Base-by-base conservation (phyloP, 2,113 vertebrate species). In the Nothobranchius furzeri region DNA sequence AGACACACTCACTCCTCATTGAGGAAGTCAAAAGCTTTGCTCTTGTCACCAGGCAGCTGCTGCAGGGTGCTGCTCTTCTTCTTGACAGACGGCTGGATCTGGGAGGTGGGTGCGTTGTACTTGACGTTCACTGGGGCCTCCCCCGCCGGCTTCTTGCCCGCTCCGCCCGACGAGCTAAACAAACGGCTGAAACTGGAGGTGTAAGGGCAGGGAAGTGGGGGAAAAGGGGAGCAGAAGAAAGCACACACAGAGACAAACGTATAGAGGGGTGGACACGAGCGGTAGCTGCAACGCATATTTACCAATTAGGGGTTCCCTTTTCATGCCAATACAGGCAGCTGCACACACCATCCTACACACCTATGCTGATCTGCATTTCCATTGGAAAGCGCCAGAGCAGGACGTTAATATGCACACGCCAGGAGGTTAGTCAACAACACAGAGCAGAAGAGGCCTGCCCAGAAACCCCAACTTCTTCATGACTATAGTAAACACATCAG, bases 1-100 rank as follows among this genome's bases (percentile, higher is more conserved):
- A 40, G 37, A 45, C 12, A 45, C 11, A 88, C 97, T 96, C 78
- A 99, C 98, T 99, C 98, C 81, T 99, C 98, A 55, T 96, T 96
- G 75, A 99, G 97, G 88, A 99, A 99, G 89, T 98, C 97, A 53
- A 99, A 99, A 50, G 96, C 97, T 89, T 95, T 99, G 82, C 95
- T 98, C 88, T 98, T 98, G 93, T 99, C 95, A 37, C 95, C 95
- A 14, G 98, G 97, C 69, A 99, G 93, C 35, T 98, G 97, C 85
- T 96, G 94, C 87, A 99, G 92, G 20, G 96, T 91, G 90, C 93
- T 97, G 92, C 96, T 99, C 90, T 94, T 95, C 92, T 97, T 98
- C 93, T 98, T 98, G 69, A 98, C 95, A 0, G 96, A 94, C 0
- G 98, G 98, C 68, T 96, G 96, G 61, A 99, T 92, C 51, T 99